Evolutionary conservation across 2,888 invertebrate species (phyloP), one percentile per base, ranked within the genome.

Genomic region (Diarsia rubi): DNA sequence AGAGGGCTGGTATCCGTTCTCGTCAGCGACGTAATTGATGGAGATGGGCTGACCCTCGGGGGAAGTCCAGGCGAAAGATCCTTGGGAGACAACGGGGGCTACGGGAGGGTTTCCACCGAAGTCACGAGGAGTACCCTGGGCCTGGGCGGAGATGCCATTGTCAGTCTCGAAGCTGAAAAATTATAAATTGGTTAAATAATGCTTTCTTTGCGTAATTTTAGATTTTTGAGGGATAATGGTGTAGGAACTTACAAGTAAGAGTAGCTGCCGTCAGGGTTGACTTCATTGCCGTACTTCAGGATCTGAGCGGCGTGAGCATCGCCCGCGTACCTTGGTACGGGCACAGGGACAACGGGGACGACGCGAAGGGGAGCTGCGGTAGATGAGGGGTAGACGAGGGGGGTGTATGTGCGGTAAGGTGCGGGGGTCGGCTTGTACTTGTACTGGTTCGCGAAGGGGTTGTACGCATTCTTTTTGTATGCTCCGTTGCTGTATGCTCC

Each of bases 1-100:
- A 89, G 96, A 93, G 31, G 98, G 97, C 84, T 97, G 97, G 96
- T 97, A 98, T 77, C 98, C 98, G 81, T 97, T 97, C 91, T 98
- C 97, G 87, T 98, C 97, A 82, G 98, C 98, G 76, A 97, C 89
- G 92, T 98, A 98, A 62, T 94, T 92, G 78, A 98, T 89, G 37
- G 92, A 90, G 86, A 97, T 94, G 21, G 95, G 95, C 47, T 95
- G 90, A 8, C 98, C 98, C 84, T 98, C 97, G 21, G 97, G 97
- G 3, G 97, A 97, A 9, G 95, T 97, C 91, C 95, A 97, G 63
- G 96, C 94, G 94, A 93, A 97, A 5, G 95, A 93, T 42, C 97
- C 97, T 84, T 96, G 95, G n/a, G 95, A 95, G 68, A 96, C 97
- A n/a, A 78, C 89, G 11, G 94, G 90, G 8, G 71, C 67, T 6